These are phyloP conservation scores for Patagioenas fasciata DNA, from an alignment of 2,113 vertebrate genomes.

Conservation along the genomic window DNA sequence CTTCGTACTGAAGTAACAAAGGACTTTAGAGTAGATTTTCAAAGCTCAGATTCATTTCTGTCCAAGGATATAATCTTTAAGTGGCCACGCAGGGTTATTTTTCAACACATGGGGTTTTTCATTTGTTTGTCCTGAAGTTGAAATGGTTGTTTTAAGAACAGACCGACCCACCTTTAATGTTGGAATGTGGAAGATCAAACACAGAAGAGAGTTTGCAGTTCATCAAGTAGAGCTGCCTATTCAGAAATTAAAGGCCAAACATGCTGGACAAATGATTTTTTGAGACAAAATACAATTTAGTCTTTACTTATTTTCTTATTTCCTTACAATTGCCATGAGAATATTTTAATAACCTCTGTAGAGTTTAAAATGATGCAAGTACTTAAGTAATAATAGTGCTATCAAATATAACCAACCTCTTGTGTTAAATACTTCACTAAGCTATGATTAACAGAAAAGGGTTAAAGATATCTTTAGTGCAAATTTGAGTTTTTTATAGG, in stretches of 20 bases:
- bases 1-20: neutral
- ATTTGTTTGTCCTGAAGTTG: neutral
- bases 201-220: neutral
- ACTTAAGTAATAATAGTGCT: slow-evolving; percentile 76
- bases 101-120: neutral
- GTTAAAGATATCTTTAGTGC: slow-evolving; percentile 48
- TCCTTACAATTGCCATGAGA: slow-evolving; percentile 69
- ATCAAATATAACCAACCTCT: slow-evolving; percentile 77
- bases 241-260: slow-evolving; percentile 50
- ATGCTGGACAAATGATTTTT: slow-evolving; percentile 39
- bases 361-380: slow-evolving; percentile 71
- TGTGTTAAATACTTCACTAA: slow-evolving; percentile 69
- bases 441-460: slow-evolving; percentile 67
- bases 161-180: neutral
- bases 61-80: neutral
- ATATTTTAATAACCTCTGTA: slow-evolving; percentile 73
- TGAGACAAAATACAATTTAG: slow-evolving; percentile 52
- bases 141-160: neutral
- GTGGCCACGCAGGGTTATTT: neutral
- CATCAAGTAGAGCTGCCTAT: slow-evolving; percentile 23
- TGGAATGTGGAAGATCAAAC: neutral
- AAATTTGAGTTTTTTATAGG: slow-evolving; percentile 62
- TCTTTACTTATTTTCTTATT: slow-evolving; percentile 70
- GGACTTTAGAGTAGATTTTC: neutral
- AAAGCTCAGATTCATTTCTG: neutral